Conservation (phyloP, 2,113 vertebrate genomes). For the Oenanthe melanoleuca region DNA sequence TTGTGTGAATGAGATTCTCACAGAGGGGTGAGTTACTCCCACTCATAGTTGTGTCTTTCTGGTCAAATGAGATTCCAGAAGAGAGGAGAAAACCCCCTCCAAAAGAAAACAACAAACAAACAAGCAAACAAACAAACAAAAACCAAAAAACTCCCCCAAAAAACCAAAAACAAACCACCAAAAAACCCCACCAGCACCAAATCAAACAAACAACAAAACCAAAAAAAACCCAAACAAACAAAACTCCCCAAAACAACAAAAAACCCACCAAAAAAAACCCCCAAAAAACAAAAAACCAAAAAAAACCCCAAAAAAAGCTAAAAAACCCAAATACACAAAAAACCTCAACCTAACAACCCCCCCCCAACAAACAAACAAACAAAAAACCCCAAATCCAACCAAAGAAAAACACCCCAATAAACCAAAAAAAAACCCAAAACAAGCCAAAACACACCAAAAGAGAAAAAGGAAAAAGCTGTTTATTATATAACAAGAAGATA, state of each 20-base stretch:
- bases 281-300: too few species aligned
- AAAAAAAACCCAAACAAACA: background rate
- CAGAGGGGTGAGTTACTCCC: background rate
- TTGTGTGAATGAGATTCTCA: background rate
- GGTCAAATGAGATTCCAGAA: background rate
- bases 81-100: too few species aligned
- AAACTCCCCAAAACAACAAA: background rate
- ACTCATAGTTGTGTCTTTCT: background rate
- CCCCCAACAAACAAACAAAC: background rate
- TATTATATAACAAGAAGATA: background rate
- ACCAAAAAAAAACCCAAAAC: too few species aligned
- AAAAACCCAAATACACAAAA: too few species aligned
- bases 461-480: too few species aligned
- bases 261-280: too few species aligned
- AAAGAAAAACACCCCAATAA: too few species aligned
- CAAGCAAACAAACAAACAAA: background rate
- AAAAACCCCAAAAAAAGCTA: too few species aligned
- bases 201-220: background rate
- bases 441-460: rapidly evolving
- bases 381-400: background rate
- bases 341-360: too few species aligned
- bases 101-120: too few species aligned
- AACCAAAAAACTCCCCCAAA: background rate
- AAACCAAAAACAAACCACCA: too few species aligned
- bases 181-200: background rate